Evolutionary conservation across 2,888 invertebrate genomes (phyloP).

Genomic region (Lacanobia wlatinum): DNA sequence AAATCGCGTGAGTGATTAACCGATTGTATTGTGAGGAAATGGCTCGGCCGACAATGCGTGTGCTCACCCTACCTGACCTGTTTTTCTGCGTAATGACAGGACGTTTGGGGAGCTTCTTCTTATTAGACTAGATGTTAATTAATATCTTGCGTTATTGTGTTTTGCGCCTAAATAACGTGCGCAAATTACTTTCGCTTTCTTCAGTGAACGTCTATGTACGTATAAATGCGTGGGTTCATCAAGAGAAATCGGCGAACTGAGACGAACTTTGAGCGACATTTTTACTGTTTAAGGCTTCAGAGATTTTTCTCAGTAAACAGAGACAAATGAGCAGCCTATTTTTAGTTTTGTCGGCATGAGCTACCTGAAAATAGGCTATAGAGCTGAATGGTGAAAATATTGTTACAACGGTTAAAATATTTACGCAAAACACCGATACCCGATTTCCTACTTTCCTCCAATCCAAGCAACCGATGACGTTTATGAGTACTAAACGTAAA

Average conservation of each 20-base stretch:
- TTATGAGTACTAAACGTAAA: constrained; percentile 51
- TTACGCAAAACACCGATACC: too few relatives aligned
- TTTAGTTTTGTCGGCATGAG: not conserved
- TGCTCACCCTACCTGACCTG: constrained; percentile 59
- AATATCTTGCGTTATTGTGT: constrained; percentile 63
- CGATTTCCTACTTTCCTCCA: not conserved
- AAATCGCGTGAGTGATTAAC: constrained; percentile 83
- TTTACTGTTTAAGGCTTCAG: not conserved
- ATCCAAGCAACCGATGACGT: constrained; percentile 26
- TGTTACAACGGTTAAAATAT: not conserved
- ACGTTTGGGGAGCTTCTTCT: constrained; percentile 59
- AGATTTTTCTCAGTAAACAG: not conserved
- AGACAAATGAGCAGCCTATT: not conserved
- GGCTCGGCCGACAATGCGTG: constrained; percentile 73
- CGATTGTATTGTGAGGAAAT: constrained; percentile 78
- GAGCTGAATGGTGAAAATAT: not conserved
- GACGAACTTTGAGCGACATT: constrained; percentile 1
- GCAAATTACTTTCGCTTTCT: constrained; percentile 39
- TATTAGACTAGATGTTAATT: constrained; percentile 64
- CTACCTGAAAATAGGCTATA: not conserved
- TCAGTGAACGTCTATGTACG: constrained; percentile 4
- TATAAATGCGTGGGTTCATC: constrained; percentile 1
- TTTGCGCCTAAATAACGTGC: constrained; percentile 35
- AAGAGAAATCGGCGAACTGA: not conserved
- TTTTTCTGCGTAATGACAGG: constrained; percentile 64